These are phyloP conservation scores for Grammomys dolichurus DNA, from an alignment of 2,113 vertebrate genomes.

Conservation along the genomic window DNA sequence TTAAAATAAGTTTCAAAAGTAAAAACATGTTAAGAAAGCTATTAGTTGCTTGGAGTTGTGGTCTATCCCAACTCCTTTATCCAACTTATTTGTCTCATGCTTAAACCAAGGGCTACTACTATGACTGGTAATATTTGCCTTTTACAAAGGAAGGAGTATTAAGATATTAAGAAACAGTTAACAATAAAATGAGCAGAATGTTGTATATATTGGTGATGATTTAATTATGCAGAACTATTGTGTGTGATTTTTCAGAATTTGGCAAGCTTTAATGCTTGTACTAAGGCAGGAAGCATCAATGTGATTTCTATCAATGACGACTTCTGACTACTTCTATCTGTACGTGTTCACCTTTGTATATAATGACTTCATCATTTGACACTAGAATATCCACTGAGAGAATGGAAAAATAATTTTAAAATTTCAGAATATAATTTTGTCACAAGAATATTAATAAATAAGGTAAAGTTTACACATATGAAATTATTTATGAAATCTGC, in stretches of 20 bases:
- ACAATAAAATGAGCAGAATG: neutral
- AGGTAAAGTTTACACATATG: constrained; percentile 1
- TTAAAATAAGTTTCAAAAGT: neutral
- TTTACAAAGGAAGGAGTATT: neutral
- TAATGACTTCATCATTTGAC: neutral
- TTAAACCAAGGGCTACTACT: neutral
- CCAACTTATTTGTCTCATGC: neutral
- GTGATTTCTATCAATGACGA: neutral
- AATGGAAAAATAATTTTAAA: neutral
- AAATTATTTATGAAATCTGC: neutral
- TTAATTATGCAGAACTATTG: neutral
- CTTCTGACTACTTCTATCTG: neutral
- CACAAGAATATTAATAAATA: neutral
- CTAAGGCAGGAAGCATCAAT: constrained; percentile 15
- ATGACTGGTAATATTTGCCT: neutral
- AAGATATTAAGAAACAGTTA: neutral
- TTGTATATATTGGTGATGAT: neutral
- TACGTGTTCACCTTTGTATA: neutral
- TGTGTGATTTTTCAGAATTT: neutral
- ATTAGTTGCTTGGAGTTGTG: neutral
- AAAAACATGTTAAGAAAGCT: neutral
- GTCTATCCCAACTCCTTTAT: neutral
- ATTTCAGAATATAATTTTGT: neutral
- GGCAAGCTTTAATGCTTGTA: neutral
- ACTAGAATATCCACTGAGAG: neutral